These are phyloP conservation scores for Atta cephalotes DNA, from an alignment of 1,140 invertebrate genomes.

Conservation along the genomic window DNA sequence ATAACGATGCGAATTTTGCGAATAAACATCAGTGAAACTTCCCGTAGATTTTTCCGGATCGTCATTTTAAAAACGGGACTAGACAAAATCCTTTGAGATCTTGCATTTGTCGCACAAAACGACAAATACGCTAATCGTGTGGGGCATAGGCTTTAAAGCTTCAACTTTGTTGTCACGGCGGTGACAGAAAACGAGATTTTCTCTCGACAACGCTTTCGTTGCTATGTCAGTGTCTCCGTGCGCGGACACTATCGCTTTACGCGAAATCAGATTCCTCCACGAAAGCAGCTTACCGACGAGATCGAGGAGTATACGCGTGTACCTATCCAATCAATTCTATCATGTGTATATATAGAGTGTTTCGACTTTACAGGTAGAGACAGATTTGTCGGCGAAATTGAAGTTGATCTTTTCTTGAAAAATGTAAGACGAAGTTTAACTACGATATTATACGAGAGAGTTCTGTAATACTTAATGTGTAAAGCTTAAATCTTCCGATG, in stretches of 20 bases:
- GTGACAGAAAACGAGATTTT: slow-evolving; percentile 36
- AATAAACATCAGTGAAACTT: neutral
- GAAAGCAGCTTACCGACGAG: slow-evolving; percentile 55
- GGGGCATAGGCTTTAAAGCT: neutral
- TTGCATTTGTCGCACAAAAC: neutral
- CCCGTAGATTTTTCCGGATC: neutral
- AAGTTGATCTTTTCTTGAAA: slow-evolving; percentile 17
- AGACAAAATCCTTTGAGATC: slow-evolving; percentile 8
- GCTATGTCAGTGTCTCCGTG: slow-evolving; percentile 17
- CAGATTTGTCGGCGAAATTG: neutral
- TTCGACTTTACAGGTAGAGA: neutral
- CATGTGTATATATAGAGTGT: neutral
- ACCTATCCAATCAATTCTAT: slow-evolving; percentile 49
- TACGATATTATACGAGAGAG: neutral
- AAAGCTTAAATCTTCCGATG: neutral
- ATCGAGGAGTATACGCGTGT: slow-evolving; percentile 52
- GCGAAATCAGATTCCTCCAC: slow-evolving; percentile 49
- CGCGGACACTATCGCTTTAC: slow-evolving; percentile 62
- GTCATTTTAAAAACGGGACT: neutral
- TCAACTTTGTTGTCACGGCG: neutral
- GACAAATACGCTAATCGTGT: slow-evolving; percentile 33
- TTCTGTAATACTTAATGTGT: neutral
- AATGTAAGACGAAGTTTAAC: slow-evolving; percentile 18
- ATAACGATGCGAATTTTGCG: neutral
- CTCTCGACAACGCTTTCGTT: slow-evolving; percentile 28